phyloP scores from a whole-genome alignment of 2,113 vertebrate species.

The Xenopus laevis region DNA sequence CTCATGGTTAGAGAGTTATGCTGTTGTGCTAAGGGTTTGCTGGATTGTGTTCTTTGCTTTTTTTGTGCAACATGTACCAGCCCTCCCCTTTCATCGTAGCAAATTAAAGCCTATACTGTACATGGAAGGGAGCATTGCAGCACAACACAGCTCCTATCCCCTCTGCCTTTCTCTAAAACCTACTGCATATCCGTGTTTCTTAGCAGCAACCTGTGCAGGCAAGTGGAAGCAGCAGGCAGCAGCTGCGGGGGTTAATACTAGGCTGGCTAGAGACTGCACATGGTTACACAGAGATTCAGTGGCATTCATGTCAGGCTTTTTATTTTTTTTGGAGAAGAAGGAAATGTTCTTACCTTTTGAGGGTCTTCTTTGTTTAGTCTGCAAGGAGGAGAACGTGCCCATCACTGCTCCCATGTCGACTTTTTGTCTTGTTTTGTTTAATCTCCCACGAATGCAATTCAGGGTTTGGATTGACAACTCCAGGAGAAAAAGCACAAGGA shows the following conservation, averaged over 20 bases:
- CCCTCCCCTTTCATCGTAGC: background rate
- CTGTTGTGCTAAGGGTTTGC: background rate
- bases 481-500: conserved; percentile 49
- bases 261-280: conserved; percentile 29
- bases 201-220: background rate
- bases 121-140: background rate
- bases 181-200: background rate
- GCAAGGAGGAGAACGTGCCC: conserved; percentile 92
- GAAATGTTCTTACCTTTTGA: conserved; percentile 82
- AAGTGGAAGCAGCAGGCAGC: background rate
- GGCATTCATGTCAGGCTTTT: background rate
- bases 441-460: conserved; percentile 48
- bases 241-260: background rate
- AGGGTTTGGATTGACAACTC: conserved; percentile 48
- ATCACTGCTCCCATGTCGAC: conserved; percentile 92
- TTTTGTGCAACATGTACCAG: conserved; percentile 1
- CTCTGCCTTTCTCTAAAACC: background rate
- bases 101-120: background rate
- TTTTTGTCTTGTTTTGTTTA: conserved; percentile 49
- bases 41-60: background rate
- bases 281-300: background rate
- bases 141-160: background rate
- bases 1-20: background rate
- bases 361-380: conserved; percentile 88
- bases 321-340: background rate